These are phyloP conservation scores for Strigamia crassipes DNA, from an alignment of 2,888 invertebrate species.

Conservation along the genomic window DNA sequence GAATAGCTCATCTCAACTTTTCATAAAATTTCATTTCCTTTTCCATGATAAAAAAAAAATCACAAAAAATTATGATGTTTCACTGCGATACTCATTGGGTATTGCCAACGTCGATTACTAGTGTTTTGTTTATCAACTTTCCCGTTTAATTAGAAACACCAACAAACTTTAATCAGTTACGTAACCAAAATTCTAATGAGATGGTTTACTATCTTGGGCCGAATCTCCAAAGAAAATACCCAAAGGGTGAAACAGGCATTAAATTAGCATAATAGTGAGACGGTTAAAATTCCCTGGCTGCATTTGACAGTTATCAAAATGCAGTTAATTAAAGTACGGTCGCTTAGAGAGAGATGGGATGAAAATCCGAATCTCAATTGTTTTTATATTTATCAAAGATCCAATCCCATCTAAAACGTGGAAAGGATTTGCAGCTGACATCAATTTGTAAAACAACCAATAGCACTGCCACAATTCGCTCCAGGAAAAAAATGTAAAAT, in stretches of 20 bases:
- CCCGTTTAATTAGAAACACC: constrained; percentile 1
- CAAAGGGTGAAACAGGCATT: constrained; percentile 22
- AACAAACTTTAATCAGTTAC: constrained; percentile 14
- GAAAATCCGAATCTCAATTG: background rate
- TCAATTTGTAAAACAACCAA: constrained; percentile 37
- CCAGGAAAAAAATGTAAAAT: constrained; percentile 32
- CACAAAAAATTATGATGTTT: too few relatives aligned
- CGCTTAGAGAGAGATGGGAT: background rate
- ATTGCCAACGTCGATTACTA: background rate
- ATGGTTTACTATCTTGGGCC: constrained; percentile 2
- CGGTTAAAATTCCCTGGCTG: background rate
- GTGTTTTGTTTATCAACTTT: background rate
- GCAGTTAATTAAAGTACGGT: constrained; percentile 36
- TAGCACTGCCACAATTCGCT: constrained; percentile 34
- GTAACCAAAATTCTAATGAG: constrained; percentile 28
- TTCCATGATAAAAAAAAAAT: too few relatives aligned
- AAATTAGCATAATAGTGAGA: constrained; percentile 16
- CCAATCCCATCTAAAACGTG: background rate
- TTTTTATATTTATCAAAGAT: constrained; percentile 27
- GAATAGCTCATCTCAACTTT: background rate
- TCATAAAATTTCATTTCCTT: background rate
- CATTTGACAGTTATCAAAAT: constrained; percentile 33
- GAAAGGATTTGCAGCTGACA: constrained; percentile 37
- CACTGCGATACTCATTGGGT: too few relatives aligned
- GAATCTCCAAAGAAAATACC: background rate